These are phyloP conservation scores for Autographa gamma DNA, from an alignment of 2,888 invertebrate species.

Conservation along the genomic window DNA sequence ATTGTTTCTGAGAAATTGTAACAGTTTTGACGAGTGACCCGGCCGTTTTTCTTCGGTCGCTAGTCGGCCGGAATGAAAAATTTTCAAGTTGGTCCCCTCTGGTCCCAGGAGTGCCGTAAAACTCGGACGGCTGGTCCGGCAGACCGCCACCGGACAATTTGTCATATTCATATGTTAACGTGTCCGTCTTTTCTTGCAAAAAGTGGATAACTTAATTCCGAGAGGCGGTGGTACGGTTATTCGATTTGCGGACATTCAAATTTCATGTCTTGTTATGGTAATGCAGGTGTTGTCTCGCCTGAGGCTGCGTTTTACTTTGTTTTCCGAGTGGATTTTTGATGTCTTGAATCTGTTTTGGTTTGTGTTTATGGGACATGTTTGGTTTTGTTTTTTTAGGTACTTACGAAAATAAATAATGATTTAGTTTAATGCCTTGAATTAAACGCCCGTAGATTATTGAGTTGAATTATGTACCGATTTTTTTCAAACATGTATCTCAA, in stretches of 20 bases:
- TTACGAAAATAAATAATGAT: neutral
- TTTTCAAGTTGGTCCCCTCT: slow-evolving; percentile 86
- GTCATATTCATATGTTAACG: slow-evolving; percentile 90
- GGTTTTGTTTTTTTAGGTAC: neutral
- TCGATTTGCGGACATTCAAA: slow-evolving; percentile 88
- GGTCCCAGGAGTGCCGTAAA: slow-evolving; percentile 87
- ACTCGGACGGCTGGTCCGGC: slow-evolving; percentile 80
- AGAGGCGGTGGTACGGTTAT: slow-evolving; percentile 78
- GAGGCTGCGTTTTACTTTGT: slow-evolving; percentile 65
- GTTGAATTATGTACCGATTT: too few species aligned
- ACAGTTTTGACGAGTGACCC: slow-evolving; percentile 89
- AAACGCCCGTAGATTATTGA: too few species aligned
- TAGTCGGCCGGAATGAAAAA: slow-evolving; percentile 87
- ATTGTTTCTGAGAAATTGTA: slow-evolving; percentile 89
- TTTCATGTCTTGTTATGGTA: slow-evolving; percentile 88
- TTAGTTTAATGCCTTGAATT: too few species aligned
- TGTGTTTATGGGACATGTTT: slow-evolving; percentile 10
- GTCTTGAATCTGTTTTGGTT: slow-evolving; percentile 26
- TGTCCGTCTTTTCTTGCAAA: slow-evolving; percentile 88
- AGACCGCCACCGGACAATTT: slow-evolving; percentile 87
- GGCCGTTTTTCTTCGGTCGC: slow-evolving; percentile 84
- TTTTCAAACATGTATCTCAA: too few species aligned
- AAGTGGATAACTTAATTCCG: slow-evolving; percentile 88
- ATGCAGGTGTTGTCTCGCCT: slow-evolving; percentile 86
- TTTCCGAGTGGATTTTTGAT: slow-evolving; percentile 37